Base-by-base conservation (phyloP, 2,113 vertebrate species). In the Gallinago jamesoni region DNA sequence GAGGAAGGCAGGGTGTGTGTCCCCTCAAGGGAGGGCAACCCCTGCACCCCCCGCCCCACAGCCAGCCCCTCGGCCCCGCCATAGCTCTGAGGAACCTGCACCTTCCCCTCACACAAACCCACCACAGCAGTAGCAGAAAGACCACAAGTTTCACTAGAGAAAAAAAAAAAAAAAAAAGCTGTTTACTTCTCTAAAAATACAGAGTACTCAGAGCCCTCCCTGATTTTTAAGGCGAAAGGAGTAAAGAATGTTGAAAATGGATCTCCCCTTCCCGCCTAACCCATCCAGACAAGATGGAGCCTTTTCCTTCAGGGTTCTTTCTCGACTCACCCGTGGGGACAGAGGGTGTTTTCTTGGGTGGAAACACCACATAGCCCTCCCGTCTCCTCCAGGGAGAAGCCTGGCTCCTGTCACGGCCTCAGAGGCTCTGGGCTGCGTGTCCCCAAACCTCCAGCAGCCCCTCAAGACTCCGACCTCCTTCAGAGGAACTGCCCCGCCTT, bases 391-490 rank as follows among this genome's bases (percentile, higher is more conserved):
- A 9, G 7, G 55, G 22, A 22, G 25, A n/a, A 23, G 33, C 22
- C 19, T 31, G 1, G 0, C 4, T 50, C 11, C 33, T 5, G 0
- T 19, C 55, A 37, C 0, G 2, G 53, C 76, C 18, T 31, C 57
- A 22, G 57, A 25, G 16, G 23, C 45, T 41, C 25, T 0, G 1
- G 3, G 45, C 27, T 22, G 24, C 0, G 11, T 2, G 3, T n/a
- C 16, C 35, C 30, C 47, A 35, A 41, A 13, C 20, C 17, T 39
- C 31, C 43, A 2, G 10, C 39, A 74, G 43, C 45, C 22, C 45
- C 5, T 2, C 0, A 0, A 30, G 7, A 4, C 24, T 33, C 63
- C 0, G 1, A 6, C 56, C 37, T 37, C 6, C 0, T 14, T 22
- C 0, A 0, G 33, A 43, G 33, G 27, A 22, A 37, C 41, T 30